Evolutionary conservation across 2,113 vertebrate species (phyloP).

Genomic region (Paratilapia polleni): DNA sequence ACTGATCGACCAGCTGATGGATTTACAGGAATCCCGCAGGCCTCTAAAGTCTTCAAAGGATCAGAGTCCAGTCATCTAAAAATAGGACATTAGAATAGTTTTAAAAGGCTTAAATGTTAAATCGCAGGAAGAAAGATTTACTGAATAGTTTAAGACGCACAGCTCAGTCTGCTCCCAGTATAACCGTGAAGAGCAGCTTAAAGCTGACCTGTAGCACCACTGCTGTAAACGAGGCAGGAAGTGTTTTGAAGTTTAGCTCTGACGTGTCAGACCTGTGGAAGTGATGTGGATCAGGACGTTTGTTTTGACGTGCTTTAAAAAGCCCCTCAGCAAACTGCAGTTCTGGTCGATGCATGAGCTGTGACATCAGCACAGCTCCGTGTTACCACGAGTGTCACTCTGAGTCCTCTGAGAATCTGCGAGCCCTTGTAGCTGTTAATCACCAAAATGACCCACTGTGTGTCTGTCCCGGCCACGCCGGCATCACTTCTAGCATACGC

Average conservation of each 20-base stretch:
- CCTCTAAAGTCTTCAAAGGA: neutral
- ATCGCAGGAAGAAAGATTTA: too few relatives aligned
- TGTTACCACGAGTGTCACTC: neutral
- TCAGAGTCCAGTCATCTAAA: neutral
- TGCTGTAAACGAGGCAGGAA: neutral
- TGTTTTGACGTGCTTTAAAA: neutral
- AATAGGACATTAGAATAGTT: neutral
- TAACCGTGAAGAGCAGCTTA: too few relatives aligned
- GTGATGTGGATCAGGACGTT: too few relatives aligned
- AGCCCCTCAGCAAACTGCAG: neutral
- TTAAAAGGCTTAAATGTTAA: neutral
- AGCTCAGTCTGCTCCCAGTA: too few relatives aligned
- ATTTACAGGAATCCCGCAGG: neutral
- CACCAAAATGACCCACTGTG: neutral
- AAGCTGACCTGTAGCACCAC: too few relatives aligned
- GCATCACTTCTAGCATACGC: neutral
- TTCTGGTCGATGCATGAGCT: neutral
- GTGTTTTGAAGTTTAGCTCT: neutral
- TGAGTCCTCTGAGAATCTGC: neutral
- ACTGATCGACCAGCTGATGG: neutral
- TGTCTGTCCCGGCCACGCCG: neutral
- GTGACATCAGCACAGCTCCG: neutral
- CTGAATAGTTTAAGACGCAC: neutral
- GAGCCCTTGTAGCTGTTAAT: too few relatives aligned
- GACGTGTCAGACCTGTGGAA: neutral